Conservation (phyloP, 1,140 invertebrate genomes). For the Cardiocondyla obscurior region DNA sequence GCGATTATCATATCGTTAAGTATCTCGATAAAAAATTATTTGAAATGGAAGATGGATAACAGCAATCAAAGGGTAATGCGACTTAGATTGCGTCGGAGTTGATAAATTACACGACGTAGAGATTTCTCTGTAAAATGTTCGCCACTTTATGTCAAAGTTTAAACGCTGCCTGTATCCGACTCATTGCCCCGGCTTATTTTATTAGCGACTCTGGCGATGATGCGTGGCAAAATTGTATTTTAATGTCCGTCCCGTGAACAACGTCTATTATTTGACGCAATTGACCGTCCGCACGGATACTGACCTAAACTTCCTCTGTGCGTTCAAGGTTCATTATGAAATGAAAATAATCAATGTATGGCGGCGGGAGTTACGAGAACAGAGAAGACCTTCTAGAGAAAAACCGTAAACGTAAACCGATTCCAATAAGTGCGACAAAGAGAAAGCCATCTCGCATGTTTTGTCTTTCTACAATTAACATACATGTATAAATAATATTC, state of each 20-base stretch:
- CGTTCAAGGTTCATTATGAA: slow-evolving; percentile 68
- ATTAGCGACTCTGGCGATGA: not conserved
- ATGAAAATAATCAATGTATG: slow-evolving; percentile 66
- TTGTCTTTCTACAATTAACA: slow-evolving; percentile 60
- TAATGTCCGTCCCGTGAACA: not conserved
- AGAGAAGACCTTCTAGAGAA: not conserved
- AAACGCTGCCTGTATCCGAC: not conserved
- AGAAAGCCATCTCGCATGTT: slow-evolving; percentile 41
- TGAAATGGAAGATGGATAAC: not conserved
- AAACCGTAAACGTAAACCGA: not conserved
- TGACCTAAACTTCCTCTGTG: slow-evolving; percentile 55
- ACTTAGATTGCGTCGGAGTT: not conserved
- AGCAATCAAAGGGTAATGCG: not conserved
- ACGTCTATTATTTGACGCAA: slow-evolving; percentile 25
- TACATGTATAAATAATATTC: slow-evolving; percentile 62
- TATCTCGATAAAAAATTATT: not conserved
- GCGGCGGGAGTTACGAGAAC: not conserved
- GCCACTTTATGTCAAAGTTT: slow-evolving; percentile 28
- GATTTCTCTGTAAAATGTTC: not conserved
- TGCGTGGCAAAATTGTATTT: slow-evolving; percentile 32
- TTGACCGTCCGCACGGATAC: slow-evolving; percentile 45
- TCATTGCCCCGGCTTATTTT: not conserved
- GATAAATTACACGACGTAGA: slow-evolving; percentile 11
- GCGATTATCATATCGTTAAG: not conserved
- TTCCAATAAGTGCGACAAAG: not conserved